Conservation (phyloP, 2,888 invertebrate species). For the Aspidiotus rigidus region DNA sequence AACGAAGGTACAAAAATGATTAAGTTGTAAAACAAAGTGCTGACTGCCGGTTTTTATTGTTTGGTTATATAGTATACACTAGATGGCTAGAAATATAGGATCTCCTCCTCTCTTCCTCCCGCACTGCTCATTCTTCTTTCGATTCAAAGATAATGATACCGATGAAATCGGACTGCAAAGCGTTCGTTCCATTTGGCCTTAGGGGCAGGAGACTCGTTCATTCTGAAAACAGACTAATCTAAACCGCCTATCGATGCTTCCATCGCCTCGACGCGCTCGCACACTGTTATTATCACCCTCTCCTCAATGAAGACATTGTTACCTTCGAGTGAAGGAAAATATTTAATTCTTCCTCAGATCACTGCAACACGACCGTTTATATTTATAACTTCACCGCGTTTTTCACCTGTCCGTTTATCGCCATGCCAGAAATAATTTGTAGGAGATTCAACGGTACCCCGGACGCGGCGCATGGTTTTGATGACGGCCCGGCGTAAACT, state of each 20-base stretch:
- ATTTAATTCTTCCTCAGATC: neutral
- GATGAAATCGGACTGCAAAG: conserved; percentile 4
- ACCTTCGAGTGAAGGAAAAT: neutral
- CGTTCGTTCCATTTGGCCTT: neutral
- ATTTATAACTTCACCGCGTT: neutral
- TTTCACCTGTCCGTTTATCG: conserved; percentile 4
- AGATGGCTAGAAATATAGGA: neutral
- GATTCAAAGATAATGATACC: neutral
- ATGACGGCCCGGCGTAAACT: too few species aligned
- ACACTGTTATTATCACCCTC: neutral
- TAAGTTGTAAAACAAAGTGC: conserved; percentile 4
- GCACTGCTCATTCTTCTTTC: neutral
- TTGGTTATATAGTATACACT: neutral
- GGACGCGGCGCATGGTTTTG: neutral
- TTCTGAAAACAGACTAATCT: neutral
- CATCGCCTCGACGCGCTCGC: neutral
- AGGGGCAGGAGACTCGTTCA: conserved; percentile 1
- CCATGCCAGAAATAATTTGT: neutral
- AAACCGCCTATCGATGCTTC: conserved; percentile 1
- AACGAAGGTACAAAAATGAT: neutral
- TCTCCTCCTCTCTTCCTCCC: neutral
- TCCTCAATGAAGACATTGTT: neutral
- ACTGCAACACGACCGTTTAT: neutral
- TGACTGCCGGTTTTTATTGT: conserved; percentile 4
- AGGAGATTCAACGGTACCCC: neutral